Percentiles rank a stretch among this genome's conserved stretches.
Evolutionary conservation across 2,888 invertebrate species (phyloP).

Genomic region (Agrotis exclamationis): DNA sequence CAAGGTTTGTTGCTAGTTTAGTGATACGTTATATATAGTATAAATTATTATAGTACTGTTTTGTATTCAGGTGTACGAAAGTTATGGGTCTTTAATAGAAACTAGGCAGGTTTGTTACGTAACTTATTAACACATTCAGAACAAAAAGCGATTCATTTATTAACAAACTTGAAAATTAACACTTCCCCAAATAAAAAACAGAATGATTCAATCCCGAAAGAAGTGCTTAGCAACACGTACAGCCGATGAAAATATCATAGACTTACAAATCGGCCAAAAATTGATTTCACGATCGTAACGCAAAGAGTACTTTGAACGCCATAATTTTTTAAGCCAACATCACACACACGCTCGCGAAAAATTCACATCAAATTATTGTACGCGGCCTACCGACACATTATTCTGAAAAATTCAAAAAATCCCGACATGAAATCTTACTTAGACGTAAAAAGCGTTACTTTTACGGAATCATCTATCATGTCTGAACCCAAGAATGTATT

Average conservation of each 20-base stretch:
- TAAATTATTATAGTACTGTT: neutral
- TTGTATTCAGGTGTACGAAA: neutral
- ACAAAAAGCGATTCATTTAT: neutral
- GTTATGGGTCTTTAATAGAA: neutral
- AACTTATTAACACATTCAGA: neutral
- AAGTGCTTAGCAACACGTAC: neutral
- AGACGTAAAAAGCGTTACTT: constrained; percentile 52
- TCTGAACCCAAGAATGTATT: constrained; percentile 55
- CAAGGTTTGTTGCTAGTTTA: constrained; percentile 13
- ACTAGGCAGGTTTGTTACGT: neutral
- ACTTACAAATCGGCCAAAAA: constrained; percentile 29
- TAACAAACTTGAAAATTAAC: neutral
- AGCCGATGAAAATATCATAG: constrained; percentile 9
- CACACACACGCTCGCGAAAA: constrained; percentile 15
- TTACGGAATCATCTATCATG: constrained; percentile 63
- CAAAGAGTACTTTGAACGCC: constrained; percentile 20
- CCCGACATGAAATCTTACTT: constrained; percentile 53
- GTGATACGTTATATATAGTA: constrained; percentile 1
- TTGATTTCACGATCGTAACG: constrained; percentile 20
- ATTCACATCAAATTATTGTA: constrained; percentile 39
- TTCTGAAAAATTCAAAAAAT: constrained; percentile 44
- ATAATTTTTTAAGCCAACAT: constrained; percentile 20
- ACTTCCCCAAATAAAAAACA: neutral
- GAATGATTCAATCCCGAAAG: neutral
- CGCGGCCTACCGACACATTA: constrained; percentile 16